Evolutionary conservation across 1,140 invertebrate species (phyloP).

Genomic region (Cydia strobilella): DNA sequence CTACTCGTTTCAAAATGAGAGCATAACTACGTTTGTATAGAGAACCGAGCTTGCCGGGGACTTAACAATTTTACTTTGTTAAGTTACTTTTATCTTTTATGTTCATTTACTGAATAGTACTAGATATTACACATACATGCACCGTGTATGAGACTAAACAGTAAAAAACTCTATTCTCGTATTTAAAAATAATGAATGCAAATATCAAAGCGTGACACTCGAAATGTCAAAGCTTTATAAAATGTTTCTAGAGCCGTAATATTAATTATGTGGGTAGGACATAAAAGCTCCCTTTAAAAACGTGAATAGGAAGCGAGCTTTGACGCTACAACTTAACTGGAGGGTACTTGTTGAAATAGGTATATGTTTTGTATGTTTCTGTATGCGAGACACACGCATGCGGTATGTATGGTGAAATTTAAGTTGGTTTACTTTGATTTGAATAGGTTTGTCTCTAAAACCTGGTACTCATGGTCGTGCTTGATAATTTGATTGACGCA

Average conservation of each 20-base stretch:
- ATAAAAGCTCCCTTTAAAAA: conserved; percentile 58
- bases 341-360: conserved; percentile 52
- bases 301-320: conserved; percentile 72
- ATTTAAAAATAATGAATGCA: conserved; percentile 28
- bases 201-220: conserved; percentile 55
- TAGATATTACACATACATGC: too few species aligned
- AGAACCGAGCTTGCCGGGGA: too few species aligned
- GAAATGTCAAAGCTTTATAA: conserved; percentile 64
- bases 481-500: too few species aligned
- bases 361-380: conserved; percentile 51
- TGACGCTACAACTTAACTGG: conserved; percentile 63
- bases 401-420: conserved; percentile 40
- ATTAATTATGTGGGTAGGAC: conserved; percentile 70
- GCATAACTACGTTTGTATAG: too few species aligned
- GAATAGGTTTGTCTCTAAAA: too few species aligned
- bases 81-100: too few species aligned
- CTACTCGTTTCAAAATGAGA: too few species aligned
- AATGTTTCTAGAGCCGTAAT: conserved; percentile 55
- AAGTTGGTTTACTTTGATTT: conserved; percentile 53
- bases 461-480: too few species aligned
- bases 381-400: conserved; percentile 27
- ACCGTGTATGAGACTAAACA: conserved; percentile 37
- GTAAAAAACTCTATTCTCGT: conserved; percentile 30
- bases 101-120: too few species aligned
- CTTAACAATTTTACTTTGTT: too few species aligned